phyloP scores from a whole-genome alignment of 2,113 vertebrate species.

The Sceloporus undulatus region DNA sequence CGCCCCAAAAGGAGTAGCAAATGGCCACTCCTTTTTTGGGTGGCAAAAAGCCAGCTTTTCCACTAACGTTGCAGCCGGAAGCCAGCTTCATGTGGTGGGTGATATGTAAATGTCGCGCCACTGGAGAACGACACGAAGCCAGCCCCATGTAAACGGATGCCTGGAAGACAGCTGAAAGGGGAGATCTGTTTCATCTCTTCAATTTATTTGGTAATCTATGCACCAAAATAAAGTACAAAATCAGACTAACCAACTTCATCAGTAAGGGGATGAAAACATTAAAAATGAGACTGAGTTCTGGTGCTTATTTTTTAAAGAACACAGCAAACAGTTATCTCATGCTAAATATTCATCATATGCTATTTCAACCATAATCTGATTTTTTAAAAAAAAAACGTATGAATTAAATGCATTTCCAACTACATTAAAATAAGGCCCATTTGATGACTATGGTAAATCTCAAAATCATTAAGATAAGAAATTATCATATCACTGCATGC shows the following conservation, averaged over 20 bases:
- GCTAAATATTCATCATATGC: slow-evolving; percentile 58
- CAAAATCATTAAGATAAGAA: not conserved
- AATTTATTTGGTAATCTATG: slow-evolving; percentile 63
- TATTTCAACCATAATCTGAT: slow-evolving; percentile 54
- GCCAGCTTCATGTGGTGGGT: no score
- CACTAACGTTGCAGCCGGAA: no score
- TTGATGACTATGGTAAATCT: not conserved
- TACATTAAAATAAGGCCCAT: not conserved
- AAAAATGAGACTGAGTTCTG: no score
- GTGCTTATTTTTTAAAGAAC: no score
- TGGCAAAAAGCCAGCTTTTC: no score
- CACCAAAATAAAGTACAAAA: slow-evolving; percentile 59
- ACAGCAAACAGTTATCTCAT: slow-evolving; percentile 46
- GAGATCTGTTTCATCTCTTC: not conserved
- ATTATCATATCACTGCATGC: not conserved
- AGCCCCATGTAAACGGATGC: no score
- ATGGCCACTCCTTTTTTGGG: no score
- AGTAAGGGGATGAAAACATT: slow-evolving; percentile 31
- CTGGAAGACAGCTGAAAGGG: no score
- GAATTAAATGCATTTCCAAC: not conserved
- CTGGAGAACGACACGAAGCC: no score
- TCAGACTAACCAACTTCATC: slow-evolving; percentile 48
- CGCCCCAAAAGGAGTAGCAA: no score
- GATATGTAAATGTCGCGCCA: no score
- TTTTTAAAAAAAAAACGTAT: slow-evolving; percentile 29